Conservation (phyloP, 2,888 invertebrate genomes). For the Hyposoter dolosus region DNA sequence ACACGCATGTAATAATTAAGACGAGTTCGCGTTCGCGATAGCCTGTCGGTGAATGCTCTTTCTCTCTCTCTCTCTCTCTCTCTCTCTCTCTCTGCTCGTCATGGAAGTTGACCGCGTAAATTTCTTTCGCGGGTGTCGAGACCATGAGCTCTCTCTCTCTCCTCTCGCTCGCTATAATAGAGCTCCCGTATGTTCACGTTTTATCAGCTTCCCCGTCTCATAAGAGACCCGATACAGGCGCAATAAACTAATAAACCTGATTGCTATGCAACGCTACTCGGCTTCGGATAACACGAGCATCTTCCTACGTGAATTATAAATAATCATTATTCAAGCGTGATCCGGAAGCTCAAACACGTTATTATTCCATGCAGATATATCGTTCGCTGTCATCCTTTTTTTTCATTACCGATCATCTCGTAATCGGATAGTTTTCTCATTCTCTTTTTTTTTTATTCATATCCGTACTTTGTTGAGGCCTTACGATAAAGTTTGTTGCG, state of each 20-base stretch:
- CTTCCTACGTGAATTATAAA: slow-evolving; percentile 56
- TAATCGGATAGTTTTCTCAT: not conserved
- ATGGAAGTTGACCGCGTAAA: slow-evolving; percentile 79
- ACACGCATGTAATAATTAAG: slow-evolving; percentile 81
- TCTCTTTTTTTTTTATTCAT: not conserved
- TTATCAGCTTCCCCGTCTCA: slow-evolving; percentile 48
- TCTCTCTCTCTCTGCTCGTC: slow-evolving; percentile 72
- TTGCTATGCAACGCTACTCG: slow-evolving; percentile 53
- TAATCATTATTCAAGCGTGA: slow-evolving; percentile 51
- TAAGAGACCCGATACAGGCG: slow-evolving; percentile 47
- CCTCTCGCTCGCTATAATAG: slow-evolving; percentile 37
- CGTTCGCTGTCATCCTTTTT: slow-evolving; percentile 10
- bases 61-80: slow-evolving; percentile 19
- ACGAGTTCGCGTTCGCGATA: slow-evolving; percentile 73
- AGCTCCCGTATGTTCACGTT: slow-evolving; percentile 11
- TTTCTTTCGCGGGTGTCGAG: slow-evolving; percentile 59
- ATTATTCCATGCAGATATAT: slow-evolving; percentile 16
- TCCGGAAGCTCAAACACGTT: slow-evolving; percentile 47
- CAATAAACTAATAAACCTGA: slow-evolving; percentile 67
- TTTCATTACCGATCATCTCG: not conserved
- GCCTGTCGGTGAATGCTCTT: slow-evolving; percentile 71
- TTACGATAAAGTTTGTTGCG: slow-evolving; percentile 2
- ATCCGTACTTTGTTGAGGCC: not conserved
- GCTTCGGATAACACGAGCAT: slow-evolving; percentile 52
- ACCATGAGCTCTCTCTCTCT: slow-evolving; percentile 33